A percentile compares a stretch with the other conserved stretches of the same genome.
Conservation (phyloP, 1,140 invertebrate species). For the Archivesica marissinica region DNA sequence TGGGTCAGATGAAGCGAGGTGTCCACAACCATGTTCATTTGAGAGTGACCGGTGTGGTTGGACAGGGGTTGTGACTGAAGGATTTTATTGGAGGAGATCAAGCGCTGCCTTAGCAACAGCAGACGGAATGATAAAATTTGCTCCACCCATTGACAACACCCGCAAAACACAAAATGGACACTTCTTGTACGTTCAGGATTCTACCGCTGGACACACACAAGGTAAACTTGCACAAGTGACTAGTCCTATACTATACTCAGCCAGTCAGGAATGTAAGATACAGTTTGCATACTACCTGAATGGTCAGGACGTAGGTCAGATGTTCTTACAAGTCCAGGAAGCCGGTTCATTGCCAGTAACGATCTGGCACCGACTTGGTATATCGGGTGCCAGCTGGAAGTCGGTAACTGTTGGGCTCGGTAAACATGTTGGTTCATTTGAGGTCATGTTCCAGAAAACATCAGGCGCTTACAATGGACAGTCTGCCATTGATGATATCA, state of each 20-base stretch:
- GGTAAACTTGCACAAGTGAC: constrained; percentile 63
- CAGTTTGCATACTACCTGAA: constrained; percentile 91
- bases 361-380: constrained; percentile 60
- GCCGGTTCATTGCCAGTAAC: constrained; percentile 39
- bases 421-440: constrained; percentile 64
- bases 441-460: constrained; percentile 68
- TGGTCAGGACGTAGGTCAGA: constrained; percentile 82
- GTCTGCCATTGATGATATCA: constrained; percentile 80
- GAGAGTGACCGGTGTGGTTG: constrained; percentile 74
- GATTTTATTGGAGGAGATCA: constrained; percentile 71
- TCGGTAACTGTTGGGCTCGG: constrained; percentile 70
- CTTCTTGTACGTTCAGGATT: constrained; percentile 74
- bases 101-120: constrained; percentile 63
- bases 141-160: constrained; percentile 69
- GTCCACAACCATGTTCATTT: constrained; percentile 72
- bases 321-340: constrained; percentile 62
- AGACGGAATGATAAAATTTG: constrained; percentile 53
- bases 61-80: constrained; percentile 66
- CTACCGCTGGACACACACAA: constrained; percentile 56
- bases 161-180: constrained; percentile 66
- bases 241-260: constrained; percentile 66
- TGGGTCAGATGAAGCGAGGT: constrained; percentile 75
- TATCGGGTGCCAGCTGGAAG: constrained; percentile 53
- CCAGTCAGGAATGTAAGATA: constrained; percentile 74
- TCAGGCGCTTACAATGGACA: constrained; percentile 69